phyloP scores from a whole-genome alignment of 2,113 vertebrate species.

The Scartelaos histophorus region DNA sequence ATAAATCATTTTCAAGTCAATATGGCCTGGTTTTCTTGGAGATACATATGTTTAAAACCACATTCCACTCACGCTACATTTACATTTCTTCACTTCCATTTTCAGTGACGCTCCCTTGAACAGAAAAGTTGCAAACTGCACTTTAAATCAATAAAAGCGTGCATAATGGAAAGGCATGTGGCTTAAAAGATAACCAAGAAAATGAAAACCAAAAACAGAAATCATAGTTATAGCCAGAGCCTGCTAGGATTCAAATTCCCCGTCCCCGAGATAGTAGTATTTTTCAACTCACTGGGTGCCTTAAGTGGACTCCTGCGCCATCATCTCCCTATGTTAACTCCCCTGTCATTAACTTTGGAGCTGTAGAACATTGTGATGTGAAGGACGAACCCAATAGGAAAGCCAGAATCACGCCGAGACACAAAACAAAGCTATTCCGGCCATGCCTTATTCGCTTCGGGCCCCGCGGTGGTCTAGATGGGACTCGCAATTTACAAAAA shows the following conservation, averaged over 20 bases:
- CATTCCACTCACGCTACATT: no score
- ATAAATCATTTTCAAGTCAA: no score
- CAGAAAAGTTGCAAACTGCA: no score
- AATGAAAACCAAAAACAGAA: background rate
- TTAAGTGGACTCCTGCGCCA: conserved; percentile 42
- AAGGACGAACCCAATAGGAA: conserved; percentile 22
- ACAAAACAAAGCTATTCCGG: conserved; percentile 47
- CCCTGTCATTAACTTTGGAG: conserved; percentile 62
- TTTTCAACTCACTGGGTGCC: conserved; percentile 12
- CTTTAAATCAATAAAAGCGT: background rate
- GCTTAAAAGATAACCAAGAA: no score
- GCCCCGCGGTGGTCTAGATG: conserved; percentile 50
- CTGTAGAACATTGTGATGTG: conserved; percentile 47
- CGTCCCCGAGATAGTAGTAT: background rate
- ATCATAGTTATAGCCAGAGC: background rate
- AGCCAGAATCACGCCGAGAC: conserved; percentile 26
- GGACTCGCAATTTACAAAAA: conserved; percentile 19
- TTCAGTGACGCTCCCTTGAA: no score
- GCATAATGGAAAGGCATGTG: background rate
- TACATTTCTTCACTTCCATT: no score
- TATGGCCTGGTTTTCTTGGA: no score
- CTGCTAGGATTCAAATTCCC: background rate
- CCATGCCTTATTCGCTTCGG: conserved; percentile 47
- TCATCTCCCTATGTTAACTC: conserved; percentile 60
- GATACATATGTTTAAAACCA: no score